A percentile compares a stretch with the other conserved stretches of the same genome.
These are phyloP conservation scores for Polia nebulosa DNA, from an alignment of 2,888 invertebrate genomes.

Conservation along the genomic window DNA sequence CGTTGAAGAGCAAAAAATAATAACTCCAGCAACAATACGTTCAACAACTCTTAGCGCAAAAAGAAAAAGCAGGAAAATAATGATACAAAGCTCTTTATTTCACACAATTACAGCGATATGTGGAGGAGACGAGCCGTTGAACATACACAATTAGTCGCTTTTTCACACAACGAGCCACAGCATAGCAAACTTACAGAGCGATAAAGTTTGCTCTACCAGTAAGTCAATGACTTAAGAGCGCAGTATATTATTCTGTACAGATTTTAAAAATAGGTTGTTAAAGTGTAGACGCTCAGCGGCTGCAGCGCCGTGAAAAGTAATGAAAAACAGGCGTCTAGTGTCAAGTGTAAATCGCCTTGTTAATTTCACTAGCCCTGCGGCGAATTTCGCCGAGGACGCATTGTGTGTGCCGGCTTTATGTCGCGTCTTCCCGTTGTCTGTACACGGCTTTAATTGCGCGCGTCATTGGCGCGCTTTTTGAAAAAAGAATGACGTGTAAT, in stretches of 20 bases:
- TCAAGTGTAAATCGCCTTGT: slow-evolving; percentile 92
- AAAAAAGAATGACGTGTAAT: slow-evolving; percentile 91
- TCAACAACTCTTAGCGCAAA: slow-evolving; percentile 63
- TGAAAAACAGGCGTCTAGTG: slow-evolving; percentile 88
- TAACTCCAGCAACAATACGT: slow-evolving; percentile 63
- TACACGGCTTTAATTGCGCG: slow-evolving; percentile 90
- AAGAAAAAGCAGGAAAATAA: slow-evolving; percentile 81
- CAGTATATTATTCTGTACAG: slow-evolving; percentile 66
- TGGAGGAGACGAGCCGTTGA: slow-evolving; percentile 77
- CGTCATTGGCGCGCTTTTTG: slow-evolving; percentile 91
- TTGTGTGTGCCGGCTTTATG: slow-evolving; percentile 90
- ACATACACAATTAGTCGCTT: slow-evolving; percentile 74
- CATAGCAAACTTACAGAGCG: slow-evolving; percentile 58
- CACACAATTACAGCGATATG: slow-evolving; percentile 87
- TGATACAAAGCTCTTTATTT: slow-evolving; percentile 88
- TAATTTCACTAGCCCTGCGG: slow-evolving; percentile 90
- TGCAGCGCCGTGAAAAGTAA: slow-evolving; percentile 82
- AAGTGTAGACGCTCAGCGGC: slow-evolving; percentile 73
- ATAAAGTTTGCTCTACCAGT: slow-evolving; percentile 57
- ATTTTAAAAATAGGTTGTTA: slow-evolving; percentile 73
- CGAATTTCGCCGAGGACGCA: slow-evolving; percentile 90
- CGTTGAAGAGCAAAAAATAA: slow-evolving; percentile 56
- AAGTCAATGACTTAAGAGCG: slow-evolving; percentile 49
- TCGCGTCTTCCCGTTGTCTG: slow-evolving; percentile 90
- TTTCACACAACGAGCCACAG: slow-evolving; percentile 73